Evolutionary conservation across 2,888 invertebrate genomes (phyloP), one percentile per base, ranked within the genome.

Genomic region (Melangyna quadrimaculata): DNA sequence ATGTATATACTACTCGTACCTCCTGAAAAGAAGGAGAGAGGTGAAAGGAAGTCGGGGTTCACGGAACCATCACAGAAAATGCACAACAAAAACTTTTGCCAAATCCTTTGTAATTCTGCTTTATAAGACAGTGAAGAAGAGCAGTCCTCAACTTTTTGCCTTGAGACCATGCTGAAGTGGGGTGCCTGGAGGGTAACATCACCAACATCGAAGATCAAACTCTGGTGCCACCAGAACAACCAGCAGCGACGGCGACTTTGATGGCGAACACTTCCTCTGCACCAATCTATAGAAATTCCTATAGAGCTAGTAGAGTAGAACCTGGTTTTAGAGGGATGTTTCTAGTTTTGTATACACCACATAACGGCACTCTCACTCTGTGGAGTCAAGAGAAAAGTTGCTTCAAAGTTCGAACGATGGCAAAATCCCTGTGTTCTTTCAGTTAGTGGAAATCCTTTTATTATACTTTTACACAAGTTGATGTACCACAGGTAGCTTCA

Each of bases 321-420:
- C 67, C 73, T 74, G 73, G 78, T 63, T 83, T 79, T n/a, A n/a
- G n/a, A 79, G 70, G 79, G 80, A 80, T 84, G 80, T 72, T 80
- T 72, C 67, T 51, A 80, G 75, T 72, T 84, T 72, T 84, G 80
- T 84, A 27, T 75, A 84, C 80, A 80, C 84, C 84, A 72, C 84
- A 84, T 75, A 80, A 84, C 80, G 71, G 84, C 80, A 80, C 75
- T 84, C 19, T 43, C n/a, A 27, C 51, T 51, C 40, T 32, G 59
- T 8, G 37, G 71, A 57, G 59, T 75, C 12, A 65, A 65, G 71
- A 48, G 32, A 73, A 78, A 80, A 80, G 45, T 70, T 81, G 40
- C 69, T 53, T 40, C 9, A 55, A 63, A 59, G 51, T 71, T 71
- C 40, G 70, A 29, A 27, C 40, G 70, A 29, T 22, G 51, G 63